Conservation (phyloP, 2,113 vertebrate species). For the Centrocercus urophasianus region DNA sequence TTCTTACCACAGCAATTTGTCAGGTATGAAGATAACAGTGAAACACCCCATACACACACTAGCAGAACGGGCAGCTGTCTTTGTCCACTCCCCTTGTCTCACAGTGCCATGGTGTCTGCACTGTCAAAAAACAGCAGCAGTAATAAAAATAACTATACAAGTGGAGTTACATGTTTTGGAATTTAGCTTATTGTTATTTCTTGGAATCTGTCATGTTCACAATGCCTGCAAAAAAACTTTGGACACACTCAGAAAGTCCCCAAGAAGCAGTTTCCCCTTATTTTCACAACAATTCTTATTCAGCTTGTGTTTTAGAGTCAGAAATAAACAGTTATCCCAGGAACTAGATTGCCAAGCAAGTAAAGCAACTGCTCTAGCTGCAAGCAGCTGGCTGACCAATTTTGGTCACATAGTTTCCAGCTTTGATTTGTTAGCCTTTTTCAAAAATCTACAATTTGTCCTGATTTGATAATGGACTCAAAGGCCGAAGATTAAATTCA, state of each 20-base stretch:
- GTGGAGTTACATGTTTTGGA: background rate
- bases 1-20: slow-evolving; percentile 70
- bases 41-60: slow-evolving; percentile 69
- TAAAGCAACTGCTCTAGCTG: background rate
- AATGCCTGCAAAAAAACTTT: slow-evolving; percentile 75
- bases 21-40: slow-evolving; percentile 74
- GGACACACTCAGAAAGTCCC: slow-evolving; percentile 77
- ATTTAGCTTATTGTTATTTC: background rate
- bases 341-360: background rate
- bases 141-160: background rate
- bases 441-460: background rate
- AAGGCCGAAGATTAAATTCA: slow-evolving; percentile 41
- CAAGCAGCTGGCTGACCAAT: background rate
- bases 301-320: background rate
- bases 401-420: background rate
- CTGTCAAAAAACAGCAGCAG: background rate
- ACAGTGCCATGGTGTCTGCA: slow-evolving; percentile 68
- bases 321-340: background rate
- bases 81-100: slow-evolving; percentile 74
- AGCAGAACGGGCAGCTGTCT: slow-evolving; percentile 74
- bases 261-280: slow-evolving; percentile 77
- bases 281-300: slow-evolving; percentile 82
- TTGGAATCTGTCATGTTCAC: slow-evolving; percentile 71
- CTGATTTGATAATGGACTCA: background rate
- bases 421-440: background rate